Base-by-base conservation (phyloP, 2,797 vertebrate genomes). In the Rhinatrema bivittatum region DNA sequence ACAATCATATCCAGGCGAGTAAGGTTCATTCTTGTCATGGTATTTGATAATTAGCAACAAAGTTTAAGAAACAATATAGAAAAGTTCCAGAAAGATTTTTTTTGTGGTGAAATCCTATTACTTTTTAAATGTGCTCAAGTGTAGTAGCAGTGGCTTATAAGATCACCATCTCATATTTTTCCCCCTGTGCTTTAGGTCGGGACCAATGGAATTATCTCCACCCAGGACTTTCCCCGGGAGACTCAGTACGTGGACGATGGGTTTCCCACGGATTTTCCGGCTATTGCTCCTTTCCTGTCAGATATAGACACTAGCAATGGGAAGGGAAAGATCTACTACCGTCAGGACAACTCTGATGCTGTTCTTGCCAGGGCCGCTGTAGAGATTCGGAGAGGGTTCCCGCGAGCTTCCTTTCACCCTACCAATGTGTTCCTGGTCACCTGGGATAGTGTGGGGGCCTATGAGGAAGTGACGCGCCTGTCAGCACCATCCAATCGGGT, bases 201-300 rank as follows among this genome's bases (percentile, higher is more conserved):
- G 33, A 99, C 94, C 70, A 99, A 99, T n/a, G 95, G 95, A 17
- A 86, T 98, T 77, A 87, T 99, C 68, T 97, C 94, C 34, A 84
- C 85, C 32, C 89, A 93, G 64, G 91, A 96, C 68, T 85, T 99
- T 46, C 95, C 94, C 10, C 88, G 90, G 77, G 94, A 99, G 62
- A 97, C 91, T 46, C 92, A 97, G 38, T 99, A 99, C 5, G 93
- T 99, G 4, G 92, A 99, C 9, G 88, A 97, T 1, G 87, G 87
- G 39, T 90, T 98, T 49, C 94, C 94, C 16, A 96, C 91, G 1
- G 93, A 98, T 56, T 99, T 98, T 70, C 94, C 94, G 0, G 89
- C 82, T 36, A 77, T 99, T 7, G 93, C 91, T 2, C 91, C 94
- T 2, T 99, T 97, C 69, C 78, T 99, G 36, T 87, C 93, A 0